These are phyloP conservation scores for Lissocephala sabroskyi DNA, from an alignment of 2,888 invertebrate species.

Conservation along the genomic window DNA sequence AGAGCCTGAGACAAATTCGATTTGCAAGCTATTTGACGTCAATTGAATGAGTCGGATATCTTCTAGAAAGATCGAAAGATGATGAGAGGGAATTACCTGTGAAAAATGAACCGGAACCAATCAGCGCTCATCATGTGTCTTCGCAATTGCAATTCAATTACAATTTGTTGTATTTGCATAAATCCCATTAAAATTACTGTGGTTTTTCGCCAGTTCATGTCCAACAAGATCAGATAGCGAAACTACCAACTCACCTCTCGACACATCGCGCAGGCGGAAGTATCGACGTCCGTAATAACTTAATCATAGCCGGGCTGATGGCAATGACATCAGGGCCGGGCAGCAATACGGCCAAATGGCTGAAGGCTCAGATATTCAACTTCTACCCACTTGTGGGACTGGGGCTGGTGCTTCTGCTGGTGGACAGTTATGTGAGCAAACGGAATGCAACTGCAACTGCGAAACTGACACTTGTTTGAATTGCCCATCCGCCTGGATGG, in stretches of 20 bases:
- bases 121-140: not conserved
- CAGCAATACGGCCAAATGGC: no score
- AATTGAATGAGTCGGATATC: no score
- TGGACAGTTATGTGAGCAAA: conserved; percentile 38
- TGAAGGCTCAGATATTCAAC: conserved; percentile 12
- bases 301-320: conserved; percentile 37
- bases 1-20: no score
- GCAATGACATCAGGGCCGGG: conserved; percentile 32
- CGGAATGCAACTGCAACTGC: conserved; percentile 27
- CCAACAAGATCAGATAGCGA: conserved; percentile 54
- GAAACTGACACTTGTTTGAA: conserved; percentile 28
- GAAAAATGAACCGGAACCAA: no score
- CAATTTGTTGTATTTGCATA: conserved; percentile 24
- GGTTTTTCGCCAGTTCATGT: conserved; percentile 49
- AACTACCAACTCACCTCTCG: conserved; percentile 17
- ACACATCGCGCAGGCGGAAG: conserved; percentile 49
- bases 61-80: no score
- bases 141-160: not conserved
- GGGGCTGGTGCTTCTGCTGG: not conserved
- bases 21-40: no score
- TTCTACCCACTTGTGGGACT: conserved; percentile 10
- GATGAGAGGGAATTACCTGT: no score
- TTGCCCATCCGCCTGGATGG: conserved; percentile 3
- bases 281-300: conserved; percentile 46
- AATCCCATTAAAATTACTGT: conserved; percentile 47